Base-by-base conservation (phyloP, 2,888 invertebrate species). In the Zhengitettix transpicula region DNA sequence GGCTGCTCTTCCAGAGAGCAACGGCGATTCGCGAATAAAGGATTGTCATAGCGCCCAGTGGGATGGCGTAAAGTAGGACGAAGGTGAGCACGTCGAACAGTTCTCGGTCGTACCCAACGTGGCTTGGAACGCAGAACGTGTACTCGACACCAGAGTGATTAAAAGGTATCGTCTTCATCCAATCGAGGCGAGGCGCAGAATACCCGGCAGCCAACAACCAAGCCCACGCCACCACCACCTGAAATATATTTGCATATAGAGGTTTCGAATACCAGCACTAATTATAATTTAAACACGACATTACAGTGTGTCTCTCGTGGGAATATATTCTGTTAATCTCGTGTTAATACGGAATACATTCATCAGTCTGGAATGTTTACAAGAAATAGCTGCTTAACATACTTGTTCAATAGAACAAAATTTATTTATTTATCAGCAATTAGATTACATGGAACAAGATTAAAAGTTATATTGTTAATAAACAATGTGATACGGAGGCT, bases 1-100 rank as follows among this genome's bases (percentile, higher is more conserved):
- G 60, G 55, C 69, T 70, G 60, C 71, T 73, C 60, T 68, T 68
- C 91, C 92, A 93, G 51, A 94, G 74, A 0, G 87, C 85, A 40
- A 89, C 80, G 5, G 90, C 91, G 60, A 94, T 92, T 67, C 85
- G 81, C 44, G 87, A 86, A 71, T 94, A 94, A 44, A 92, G 75
- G 52, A 87, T 78, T 0, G 71, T 70, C 82, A 94, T 90, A 40
- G 90, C 82, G 57, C 82, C 75, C 57, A 94, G 74, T 0, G 94
- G 94, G 51, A 89, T 77, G 52, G 88, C 78, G 72, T 92, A 93
- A 63, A 92, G 82, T 10, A 92, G 77, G 9, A 85, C 83, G 68
- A 93, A 87, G 74, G 89, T 91, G 64, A 87, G 82, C 73, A 86
- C 82, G 70, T 89, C 89, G 70, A 88, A 82, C 52, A 87, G 70